Percentiles rank a stretch among this genome's conserved stretches.
Evolutionary conservation across 2,113 vertebrate species (phyloP).

Genomic region (Xyliphius kryptos): DNA sequence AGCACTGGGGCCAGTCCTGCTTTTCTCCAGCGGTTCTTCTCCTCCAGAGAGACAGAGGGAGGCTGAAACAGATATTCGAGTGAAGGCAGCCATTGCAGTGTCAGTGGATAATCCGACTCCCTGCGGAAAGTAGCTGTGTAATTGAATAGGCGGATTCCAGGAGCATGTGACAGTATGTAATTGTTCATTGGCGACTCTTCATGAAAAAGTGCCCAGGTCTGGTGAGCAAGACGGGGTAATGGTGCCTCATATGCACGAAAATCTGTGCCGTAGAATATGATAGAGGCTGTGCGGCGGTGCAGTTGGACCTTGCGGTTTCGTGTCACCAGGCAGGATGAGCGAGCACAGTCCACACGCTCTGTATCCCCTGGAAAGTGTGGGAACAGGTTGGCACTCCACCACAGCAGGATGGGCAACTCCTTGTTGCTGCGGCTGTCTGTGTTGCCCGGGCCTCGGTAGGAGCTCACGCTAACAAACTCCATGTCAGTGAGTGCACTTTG

Average conservation of each 20-base stretch:
- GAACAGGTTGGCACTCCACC: constrained; percentile 91
- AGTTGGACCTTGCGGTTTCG: constrained; percentile 70
- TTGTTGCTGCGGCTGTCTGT: constrained; percentile 67
- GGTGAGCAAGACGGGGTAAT: constrained; percentile 80
- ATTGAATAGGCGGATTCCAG: constrained; percentile 87
- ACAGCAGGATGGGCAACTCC: constrained; percentile 82
- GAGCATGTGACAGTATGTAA: constrained; percentile 80
- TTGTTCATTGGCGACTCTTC: constrained; percentile 99
- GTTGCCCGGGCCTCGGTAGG: constrained; percentile 77
- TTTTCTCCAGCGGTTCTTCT: constrained; percentile 75
- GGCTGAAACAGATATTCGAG: constrained; percentile 69
- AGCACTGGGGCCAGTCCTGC: constrained; percentile 80
- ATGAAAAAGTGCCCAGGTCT: constrained; percentile 92
- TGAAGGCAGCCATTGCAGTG: constrained; percentile 89
- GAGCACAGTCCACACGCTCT: constrained; percentile 81
- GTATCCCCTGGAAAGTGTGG: constrained; percentile 88
- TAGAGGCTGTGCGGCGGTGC: constrained; percentile 74
- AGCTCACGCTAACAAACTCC: constrained; percentile 63
- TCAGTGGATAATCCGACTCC: constrained; percentile 87
- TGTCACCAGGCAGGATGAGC: constrained; percentile 80
- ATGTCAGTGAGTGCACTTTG: constrained; percentile 70
- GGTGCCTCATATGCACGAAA: constrained; percentile 91
- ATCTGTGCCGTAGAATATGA: constrained; percentile 96
- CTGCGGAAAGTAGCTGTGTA: constrained; percentile 91
- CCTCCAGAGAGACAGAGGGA: constrained; percentile 57